Evolutionary conservation across 92 coral and sea anemone species (phyloP), one percentile per base, ranked within the genome.

Genomic region (Parazoanthus darwini): DNA sequence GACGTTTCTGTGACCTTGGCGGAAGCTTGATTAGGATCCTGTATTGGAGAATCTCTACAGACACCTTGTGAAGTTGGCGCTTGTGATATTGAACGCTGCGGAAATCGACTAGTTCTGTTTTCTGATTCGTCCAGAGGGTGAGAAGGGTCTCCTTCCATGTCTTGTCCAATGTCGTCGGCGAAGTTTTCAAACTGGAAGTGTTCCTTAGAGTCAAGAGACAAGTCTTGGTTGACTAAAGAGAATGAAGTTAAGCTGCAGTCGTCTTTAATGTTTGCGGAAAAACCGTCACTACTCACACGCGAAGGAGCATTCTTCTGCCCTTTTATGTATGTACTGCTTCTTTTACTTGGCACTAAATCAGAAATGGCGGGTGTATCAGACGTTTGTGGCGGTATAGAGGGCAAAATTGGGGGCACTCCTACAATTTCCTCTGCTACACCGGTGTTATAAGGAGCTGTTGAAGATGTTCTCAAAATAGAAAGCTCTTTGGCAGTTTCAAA

Each of bases 11-110:
- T n/a, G 7, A 8, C 16, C 87, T 73, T 70, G 18, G 71, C 87
- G 7, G 79, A 35, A 15, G 87, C 56, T 81, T 23, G 1, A 38
- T 20, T 44, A 59, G 72, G 50, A 36, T 11, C 33, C 26, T 72
- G 44, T 8, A 29, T 26, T n/a, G 66, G 37, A 67, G 78, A 26
- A 22, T 33, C 79, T 71, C 79, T 51, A 71, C 33, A 70, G 26
- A 71, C 78, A 29, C 18, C 87, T 73, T 71, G 78, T 29, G 65
- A 83, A 68, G 78, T 39, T 43, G 87, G 87, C 56, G 87, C 67
- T 44, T 43, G 66, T 15, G 46, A 51, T 26, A 20, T 1, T 71
- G 56, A 44, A 72, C 29, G 36, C 43, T 43, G 59, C 1, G 38
- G 54, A 70, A 39, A 9, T 10, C 54, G 67, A 22, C 44, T 11